Evolutionary conservation across 1,140 invertebrate species (phyloP).

Genomic region (Ptiloglossa arizonensis): DNA sequence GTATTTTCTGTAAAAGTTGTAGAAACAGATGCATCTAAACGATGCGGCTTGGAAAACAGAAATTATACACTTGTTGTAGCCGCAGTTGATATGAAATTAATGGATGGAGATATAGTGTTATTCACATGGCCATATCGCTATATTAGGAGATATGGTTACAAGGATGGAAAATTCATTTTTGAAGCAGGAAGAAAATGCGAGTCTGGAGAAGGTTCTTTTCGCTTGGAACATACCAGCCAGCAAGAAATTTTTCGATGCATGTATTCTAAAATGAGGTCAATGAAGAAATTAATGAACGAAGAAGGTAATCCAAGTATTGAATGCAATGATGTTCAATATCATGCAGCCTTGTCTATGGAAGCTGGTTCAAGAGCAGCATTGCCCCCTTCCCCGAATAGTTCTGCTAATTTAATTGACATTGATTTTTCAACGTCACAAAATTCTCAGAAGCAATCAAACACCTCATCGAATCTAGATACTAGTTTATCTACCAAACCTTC

Average conservation of each 20-base stretch:
- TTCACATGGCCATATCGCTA: conserved; percentile 94
- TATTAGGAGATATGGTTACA: conserved; percentile 92
- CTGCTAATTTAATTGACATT: conserved; percentile 80
- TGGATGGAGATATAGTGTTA: conserved; percentile 85
- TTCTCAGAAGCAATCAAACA: conserved; percentile 72
- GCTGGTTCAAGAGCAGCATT: conserved; percentile 89
- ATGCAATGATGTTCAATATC: conserved; percentile 88
- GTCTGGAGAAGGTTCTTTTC: conserved; percentile 92
- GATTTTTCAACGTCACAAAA: conserved; percentile 76
- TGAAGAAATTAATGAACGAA: conserved; percentile 89
- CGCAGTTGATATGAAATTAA: conserved; percentile 87
- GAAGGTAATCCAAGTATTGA: conserved; percentile 86
- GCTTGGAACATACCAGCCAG: conserved; percentile 89
- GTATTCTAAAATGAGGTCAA: conserved; percentile 90
- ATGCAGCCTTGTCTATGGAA: conserved; percentile 88
- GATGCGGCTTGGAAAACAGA: conserved; percentile 87
- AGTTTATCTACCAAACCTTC: conserved; percentile 70
- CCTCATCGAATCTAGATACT: conserved; percentile 56
- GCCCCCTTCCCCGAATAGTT: conserved; percentile 85
- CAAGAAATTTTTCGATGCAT: conserved; percentile 91
- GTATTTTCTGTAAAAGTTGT: conserved; percentile 90
- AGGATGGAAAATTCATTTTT: conserved; percentile 92
- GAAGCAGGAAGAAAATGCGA: conserved; percentile 94
- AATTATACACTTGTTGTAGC: conserved; percentile 89
- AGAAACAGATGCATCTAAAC: conserved; percentile 88